Percentiles rank a stretch among this genome's conserved stretches.
Evolutionary conservation across 2,888 invertebrate species (phyloP).

Genomic region (Stictocephala bisonia): DNA sequence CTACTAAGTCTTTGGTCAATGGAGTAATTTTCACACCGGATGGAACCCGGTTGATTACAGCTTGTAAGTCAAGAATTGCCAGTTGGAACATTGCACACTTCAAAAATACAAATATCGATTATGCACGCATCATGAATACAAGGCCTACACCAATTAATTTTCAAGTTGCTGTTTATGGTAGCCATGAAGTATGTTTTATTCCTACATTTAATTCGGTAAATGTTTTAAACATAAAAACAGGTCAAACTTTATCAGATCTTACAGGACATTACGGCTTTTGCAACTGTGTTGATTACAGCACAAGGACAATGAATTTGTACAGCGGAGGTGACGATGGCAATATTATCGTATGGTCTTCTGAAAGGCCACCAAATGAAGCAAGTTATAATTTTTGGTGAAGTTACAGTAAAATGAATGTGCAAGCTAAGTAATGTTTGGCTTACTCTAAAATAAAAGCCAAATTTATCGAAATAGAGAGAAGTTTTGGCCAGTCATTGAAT

Average conservation of each 20-base stretch:
- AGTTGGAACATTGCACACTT: too few species aligned
- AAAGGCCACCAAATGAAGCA: too few species aligned
- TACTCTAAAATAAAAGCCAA: too few species aligned
- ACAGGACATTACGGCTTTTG: slow-evolving; percentile 23
- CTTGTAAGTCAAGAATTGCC: too few species aligned
- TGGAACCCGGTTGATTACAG: slow-evolving; percentile 20
- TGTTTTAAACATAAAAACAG: slow-evolving; percentile 23
- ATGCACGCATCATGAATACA: too few species aligned
- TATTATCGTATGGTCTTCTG: slow-evolving; percentile 2
- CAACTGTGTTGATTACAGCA: slow-evolving; percentile 25
- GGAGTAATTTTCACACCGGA: slow-evolving; percentile 22
- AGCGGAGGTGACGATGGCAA: slow-evolving; percentile 35
- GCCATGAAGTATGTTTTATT: slow-evolving; percentile 1
- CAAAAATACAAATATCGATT: too few species aligned
- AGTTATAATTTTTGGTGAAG: too few species aligned
- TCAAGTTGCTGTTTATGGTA: background rate
- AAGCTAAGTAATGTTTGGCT: too few species aligned
- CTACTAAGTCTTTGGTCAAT: slow-evolving; percentile 19
- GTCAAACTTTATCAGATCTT: background rate
- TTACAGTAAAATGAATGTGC: too few species aligned
- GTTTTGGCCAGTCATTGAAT: too few species aligned
- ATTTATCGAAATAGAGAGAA: too few species aligned
- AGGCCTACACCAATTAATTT: too few species aligned
- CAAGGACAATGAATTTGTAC: slow-evolving; percentile 24
- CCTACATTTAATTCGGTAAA: slow-evolving; percentile 11